phyloP scores from a whole-genome alignment of 2,888 invertebrate genomes.

The Nycteola revayana region DNA sequence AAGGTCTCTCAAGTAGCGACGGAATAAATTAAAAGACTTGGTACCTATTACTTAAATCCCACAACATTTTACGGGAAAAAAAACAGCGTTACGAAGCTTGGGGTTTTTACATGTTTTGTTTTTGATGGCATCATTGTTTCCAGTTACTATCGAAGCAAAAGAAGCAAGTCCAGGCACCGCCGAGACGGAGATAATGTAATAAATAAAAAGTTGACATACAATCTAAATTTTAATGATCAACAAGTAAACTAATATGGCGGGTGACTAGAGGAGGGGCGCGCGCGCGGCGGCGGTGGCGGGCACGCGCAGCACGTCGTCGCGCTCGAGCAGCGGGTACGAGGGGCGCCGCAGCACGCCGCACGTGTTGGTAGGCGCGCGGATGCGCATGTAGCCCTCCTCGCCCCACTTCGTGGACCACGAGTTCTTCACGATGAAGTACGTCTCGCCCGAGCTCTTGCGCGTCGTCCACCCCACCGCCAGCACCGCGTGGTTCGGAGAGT shows the following conservation, averaged over 20 bases:
- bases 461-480: slow-evolving; percentile 66
- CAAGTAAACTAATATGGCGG: slow-evolving; percentile 6
- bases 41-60: no score
- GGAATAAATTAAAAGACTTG: no score
- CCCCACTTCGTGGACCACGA: slow-evolving; percentile 62
- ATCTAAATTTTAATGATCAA: no score
- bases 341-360: slow-evolving; percentile 60
- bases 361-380: slow-evolving; percentile 58
- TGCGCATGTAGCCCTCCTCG: slow-evolving; percentile 54
- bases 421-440: slow-evolving; percentile 68
- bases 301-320: slow-evolving; percentile 41
- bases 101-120: not conserved
- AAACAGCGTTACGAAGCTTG: no score
- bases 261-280: slow-evolving; percentile 1
- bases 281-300: slow-evolving; percentile 20
- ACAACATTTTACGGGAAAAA: no score
- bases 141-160: not conserved
- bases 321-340: slow-evolving; percentile 47
- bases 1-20: no score
- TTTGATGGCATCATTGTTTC: not conserved
- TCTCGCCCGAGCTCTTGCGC: slow-evolving; percentile 34
- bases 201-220: no score
- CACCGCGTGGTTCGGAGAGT: slow-evolving; percentile 53
- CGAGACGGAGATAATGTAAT: not conserved
- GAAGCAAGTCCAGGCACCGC: not conserved